Evolutionary conservation across 2,113 vertebrate genomes (phyloP), one percentile per base, ranked within the genome.

Genomic region (Melanerpes aurifrons): DNA sequence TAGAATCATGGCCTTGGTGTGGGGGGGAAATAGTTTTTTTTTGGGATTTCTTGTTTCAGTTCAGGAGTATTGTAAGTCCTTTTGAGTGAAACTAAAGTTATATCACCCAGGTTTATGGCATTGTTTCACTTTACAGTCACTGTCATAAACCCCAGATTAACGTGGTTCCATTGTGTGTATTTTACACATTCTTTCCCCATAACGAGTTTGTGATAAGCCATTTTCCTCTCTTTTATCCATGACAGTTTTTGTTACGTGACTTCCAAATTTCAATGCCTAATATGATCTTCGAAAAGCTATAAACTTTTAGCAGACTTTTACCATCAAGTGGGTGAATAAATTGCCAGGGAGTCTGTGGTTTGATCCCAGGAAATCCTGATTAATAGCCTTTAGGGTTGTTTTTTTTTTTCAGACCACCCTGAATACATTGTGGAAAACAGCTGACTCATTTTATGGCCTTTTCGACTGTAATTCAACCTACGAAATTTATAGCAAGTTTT

Each of bases 301-400:
- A 97, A 97, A 97, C 81, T 97, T 98, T 96, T 97, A 95, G 96
- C 94, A 96, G 94, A 95, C 89, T 97, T 95, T 90, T 94, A 86
- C 93, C 84, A 94, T 96, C 94, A 97, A 97, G 57, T 93, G 88
- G 95, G 71, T 43, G 80, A 92, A 87, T 94, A 92, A 96, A 97
- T 93, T 94, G 88, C 92, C 85, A 57, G 72, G 37, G 92, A 96
- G 74, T 95, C 94, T 96, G 89, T 95, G 92, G 92, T 96, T 95
- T 97, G 95, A 97, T 98, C 96, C 94, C 97, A 97, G 97, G 97
- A 98, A 98, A 98, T 97, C 95, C 97, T 97, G 97, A 97, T 96
- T 97, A 97, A 98, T 96, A 96, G 96, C 86, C 56, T 90, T 95
- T 92, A 94, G 86, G 82, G 21, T 86, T 71, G 8, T 3, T 22